Percentiles rank a stretch among this genome's conserved stretches.
Evolutionary conservation across 2,797 vertebrate species (phyloP).

Genomic region (Sebastes kiyomatsui): DNA sequence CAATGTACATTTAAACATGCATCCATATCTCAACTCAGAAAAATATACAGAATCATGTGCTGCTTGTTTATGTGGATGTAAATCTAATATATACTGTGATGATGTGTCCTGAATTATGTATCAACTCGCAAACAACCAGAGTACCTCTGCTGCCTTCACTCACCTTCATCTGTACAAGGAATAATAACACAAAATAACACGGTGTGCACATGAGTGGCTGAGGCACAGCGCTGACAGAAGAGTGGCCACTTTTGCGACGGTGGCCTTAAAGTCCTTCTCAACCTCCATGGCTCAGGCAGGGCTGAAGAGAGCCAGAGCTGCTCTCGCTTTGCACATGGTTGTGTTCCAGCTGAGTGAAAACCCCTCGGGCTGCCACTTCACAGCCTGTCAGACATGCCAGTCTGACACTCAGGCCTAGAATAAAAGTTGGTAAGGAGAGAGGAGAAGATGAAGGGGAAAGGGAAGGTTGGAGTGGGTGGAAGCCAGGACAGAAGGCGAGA

Average conservation of each 20-base stretch:
- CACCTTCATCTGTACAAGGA: background rate
- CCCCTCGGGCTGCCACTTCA: constrained; percentile 48
- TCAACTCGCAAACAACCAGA: constrained; percentile 3
- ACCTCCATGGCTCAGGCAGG: background rate
- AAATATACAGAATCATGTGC: background rate
- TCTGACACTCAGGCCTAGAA: constrained; percentile 30
- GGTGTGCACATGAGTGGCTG: background rate
- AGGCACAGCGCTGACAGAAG: background rate
- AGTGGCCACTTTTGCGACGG: background rate
- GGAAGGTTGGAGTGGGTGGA: background rate
- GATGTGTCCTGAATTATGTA: constrained; percentile 7
- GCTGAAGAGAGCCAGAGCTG: constrained; percentile 6
- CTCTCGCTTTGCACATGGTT: constrained; percentile 42
- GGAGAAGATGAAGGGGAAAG: background rate
- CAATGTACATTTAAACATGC: background rate
- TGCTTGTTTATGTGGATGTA: background rate
- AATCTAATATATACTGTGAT: background rate
- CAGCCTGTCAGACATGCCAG: constrained; percentile 58
- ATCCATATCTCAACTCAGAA: background rate
- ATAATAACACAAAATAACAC: background rate
- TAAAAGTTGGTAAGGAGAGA: constrained; percentile 22
- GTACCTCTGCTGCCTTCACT: constrained; percentile 12
- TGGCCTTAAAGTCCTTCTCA: background rate
- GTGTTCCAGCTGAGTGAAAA: constrained; percentile 39
- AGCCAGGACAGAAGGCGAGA: background rate